These are phyloP conservation scores for Ochropacha duplaris DNA, from an alignment of 2,888 invertebrate species.

Conservation along the genomic window DNA sequence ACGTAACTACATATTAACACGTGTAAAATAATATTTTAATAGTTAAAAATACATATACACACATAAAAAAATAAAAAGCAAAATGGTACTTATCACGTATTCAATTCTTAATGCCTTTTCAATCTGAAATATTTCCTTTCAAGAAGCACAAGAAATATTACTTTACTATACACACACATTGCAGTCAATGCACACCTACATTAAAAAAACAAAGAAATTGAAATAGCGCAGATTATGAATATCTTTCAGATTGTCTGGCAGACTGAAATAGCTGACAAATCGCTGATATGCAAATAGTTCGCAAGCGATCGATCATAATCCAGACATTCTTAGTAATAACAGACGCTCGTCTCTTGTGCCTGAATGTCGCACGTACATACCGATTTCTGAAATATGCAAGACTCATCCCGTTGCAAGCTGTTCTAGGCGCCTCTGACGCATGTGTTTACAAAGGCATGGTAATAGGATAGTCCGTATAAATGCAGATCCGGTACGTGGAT, in stretches of 20 bases:
- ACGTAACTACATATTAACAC: no score
- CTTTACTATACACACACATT: background rate
- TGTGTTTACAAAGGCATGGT: conserved; percentile 20
- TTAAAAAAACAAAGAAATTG: background rate
- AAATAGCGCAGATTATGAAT: background rate
- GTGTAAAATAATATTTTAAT: no score
- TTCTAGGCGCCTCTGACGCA: conserved; percentile 26
- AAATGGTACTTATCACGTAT: no score
- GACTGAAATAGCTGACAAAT: background rate
- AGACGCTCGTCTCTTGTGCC: conserved; percentile 20
- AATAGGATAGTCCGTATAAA: conserved; percentile 7
- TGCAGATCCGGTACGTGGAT: background rate
- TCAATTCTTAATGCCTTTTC: no score
- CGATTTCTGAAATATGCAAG: conserved; percentile 53
- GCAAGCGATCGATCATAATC: background rate
- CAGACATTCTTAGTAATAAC: background rate
- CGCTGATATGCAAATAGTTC: background rate
- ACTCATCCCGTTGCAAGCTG: conserved; percentile 27
- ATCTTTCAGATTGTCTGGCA: background rate
- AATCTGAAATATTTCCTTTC: background rate
- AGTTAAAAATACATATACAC: no score
- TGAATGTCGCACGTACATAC: conserved; percentile 47
- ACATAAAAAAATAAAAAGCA: no score
- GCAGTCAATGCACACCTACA: background rate
- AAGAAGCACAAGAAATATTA: background rate